A percentile compares a stretch with the other conserved stretches of the same genome.
Evolutionary conservation across 2,797 vertebrate species (phyloP).

Genomic region (Dicrostonyx torquatus): DNA sequence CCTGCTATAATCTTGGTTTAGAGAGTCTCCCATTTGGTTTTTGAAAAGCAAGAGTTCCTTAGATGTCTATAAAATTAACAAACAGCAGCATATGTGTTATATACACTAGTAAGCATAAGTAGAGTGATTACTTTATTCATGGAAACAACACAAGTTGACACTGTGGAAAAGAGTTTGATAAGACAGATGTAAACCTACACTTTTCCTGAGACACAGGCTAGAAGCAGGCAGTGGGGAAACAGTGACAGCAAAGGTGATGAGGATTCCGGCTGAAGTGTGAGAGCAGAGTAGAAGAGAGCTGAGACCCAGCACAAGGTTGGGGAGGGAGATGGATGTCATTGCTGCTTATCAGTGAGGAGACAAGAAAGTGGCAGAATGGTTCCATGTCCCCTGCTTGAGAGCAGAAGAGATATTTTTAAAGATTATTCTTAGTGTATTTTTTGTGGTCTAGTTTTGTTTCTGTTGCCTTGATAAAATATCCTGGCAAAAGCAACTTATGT

Average conservation of each 20-base stretch:
- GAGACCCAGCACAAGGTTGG: background rate
- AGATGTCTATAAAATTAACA: background rate
- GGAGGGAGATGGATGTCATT: background rate
- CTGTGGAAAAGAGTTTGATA: background rate
- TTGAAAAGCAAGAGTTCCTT: background rate
- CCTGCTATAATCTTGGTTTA: background rate
- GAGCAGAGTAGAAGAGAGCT: background rate
- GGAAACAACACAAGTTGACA: background rate
- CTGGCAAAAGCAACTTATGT: background rate
- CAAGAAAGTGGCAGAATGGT: background rate
- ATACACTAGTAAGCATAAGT: background rate
- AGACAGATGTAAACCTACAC: background rate
- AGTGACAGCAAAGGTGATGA: background rate
- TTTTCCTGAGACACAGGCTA: background rate
- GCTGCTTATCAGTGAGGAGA: background rate
- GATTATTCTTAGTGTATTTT: background rate
- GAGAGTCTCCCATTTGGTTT: background rate
- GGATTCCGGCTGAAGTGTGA: background rate
- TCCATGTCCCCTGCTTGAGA: background rate
- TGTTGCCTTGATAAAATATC: background rate
- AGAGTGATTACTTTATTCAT: background rate
- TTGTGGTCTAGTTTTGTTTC: background rate
- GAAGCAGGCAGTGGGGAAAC: background rate
- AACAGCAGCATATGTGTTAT: background rate
- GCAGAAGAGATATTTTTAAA: background rate